Conservation (phyloP, 1,140 invertebrate genomes). For the Aphelinus atriplicis region DNA sequence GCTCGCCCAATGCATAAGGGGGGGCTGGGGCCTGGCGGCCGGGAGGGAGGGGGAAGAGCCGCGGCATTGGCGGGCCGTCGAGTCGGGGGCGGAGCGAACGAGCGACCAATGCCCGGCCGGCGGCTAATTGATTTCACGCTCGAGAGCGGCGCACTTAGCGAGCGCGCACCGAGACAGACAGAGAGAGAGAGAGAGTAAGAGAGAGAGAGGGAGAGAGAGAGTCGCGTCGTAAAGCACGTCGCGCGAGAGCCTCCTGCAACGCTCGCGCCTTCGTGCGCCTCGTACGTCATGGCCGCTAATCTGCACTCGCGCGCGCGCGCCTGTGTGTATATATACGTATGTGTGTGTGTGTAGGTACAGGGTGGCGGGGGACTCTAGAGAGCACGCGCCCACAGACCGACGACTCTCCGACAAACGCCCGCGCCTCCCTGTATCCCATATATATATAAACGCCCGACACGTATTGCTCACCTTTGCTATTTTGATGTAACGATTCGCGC, state of each 20-base stretch:
- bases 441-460: too few relatives aligned
- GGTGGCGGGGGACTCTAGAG: neutral
- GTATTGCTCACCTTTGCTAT: too few relatives aligned
- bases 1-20: too few relatives aligned
- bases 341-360: too few relatives aligned
- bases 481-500: too few relatives aligned
- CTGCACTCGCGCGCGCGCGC: neutral
- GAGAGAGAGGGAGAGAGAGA: neutral
- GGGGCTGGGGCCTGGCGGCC: too few relatives aligned
- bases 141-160: neutral
- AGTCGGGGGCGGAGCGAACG: too few relatives aligned
- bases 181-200: neutral
- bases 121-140: slow-evolving; percentile 40
- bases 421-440: neutral
- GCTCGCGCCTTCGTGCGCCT: slow-evolving; percentile 16
- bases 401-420: neutral
- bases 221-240: slow-evolving; percentile 18
- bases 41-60: too few relatives aligned
- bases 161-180: too few relatives aligned
- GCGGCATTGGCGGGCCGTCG: too few relatives aligned
- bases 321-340: too few relatives aligned
- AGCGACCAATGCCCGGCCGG: slow-evolving; percentile 21
- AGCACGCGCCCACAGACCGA: neutral
- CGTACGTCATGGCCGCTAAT: slow-evolving; percentile 42
- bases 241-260: too few relatives aligned